Base-by-base conservation (phyloP, 2,888 invertebrate genomes). In the Campoplex nolae region DNA sequence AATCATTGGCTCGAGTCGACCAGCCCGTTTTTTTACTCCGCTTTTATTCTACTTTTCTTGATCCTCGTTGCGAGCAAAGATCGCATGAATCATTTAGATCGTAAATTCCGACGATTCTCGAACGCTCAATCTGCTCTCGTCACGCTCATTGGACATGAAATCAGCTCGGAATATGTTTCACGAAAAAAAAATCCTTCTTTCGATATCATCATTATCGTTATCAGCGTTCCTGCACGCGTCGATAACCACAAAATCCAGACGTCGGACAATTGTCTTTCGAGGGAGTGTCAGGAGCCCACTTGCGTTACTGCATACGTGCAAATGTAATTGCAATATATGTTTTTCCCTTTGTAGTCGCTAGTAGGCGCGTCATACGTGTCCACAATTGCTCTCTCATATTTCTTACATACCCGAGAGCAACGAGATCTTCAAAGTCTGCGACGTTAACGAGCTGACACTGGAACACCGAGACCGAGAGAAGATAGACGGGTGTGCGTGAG, bases 361-460 rank as follows among this genome's bases (percentile, higher is more conserved):
- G 67, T 54, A 13, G 75, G n/a, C 18, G 54, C 38, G 51, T 77
- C 38, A 6, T 77, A 48, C 11, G 48, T 62, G n/a, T 32, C 62
- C 67, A 38, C 77, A 77, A 77, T 77, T 54, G 67, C 77, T n/a
- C 38, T 51, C 77, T n/a, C 38, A 32, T 38, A 45, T 58, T 58
- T 28, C 58, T 28, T 28, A 48, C 67, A 51, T 67, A 48, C 51
- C 54, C 48, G 32, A 32, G 38, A 6, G 16, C 32, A 32, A 23
- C 32, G 48, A 77, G 16, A 48, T 13, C 23, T 70, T 18, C 48
- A 38, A 45, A 42, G 67, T 51, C n/a, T 67, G 18, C 77, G 23
- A 23, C 23, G 67, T 77, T 77, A 77, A 77, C 77, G 77, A 77
- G 77, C 67, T 77, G 13, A 70, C 77, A 38, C 67, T 38, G 48